Evolutionary conservation across 2,113 vertebrate genomes (phyloP).

Genomic region (Equus przewalskii): DNA sequence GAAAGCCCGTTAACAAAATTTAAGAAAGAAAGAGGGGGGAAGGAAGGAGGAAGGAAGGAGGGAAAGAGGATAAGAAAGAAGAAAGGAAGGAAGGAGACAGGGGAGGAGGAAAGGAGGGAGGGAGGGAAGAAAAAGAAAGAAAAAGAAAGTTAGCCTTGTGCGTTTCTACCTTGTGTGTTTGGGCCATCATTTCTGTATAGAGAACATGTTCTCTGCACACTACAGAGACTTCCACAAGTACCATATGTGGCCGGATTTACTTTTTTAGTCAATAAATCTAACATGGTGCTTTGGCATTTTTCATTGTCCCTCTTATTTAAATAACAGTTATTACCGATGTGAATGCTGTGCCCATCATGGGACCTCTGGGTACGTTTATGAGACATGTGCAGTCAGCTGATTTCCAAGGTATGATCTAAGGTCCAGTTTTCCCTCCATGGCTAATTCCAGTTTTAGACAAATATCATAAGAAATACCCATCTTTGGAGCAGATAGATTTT

Average conservation of each 20-base stretch:
- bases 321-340: background rate
- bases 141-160: background rate
- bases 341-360: background rate
- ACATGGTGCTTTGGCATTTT: background rate
- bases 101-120: background rate
- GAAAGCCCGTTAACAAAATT: too few species aligned
- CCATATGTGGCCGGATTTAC: background rate
- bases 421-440: background rate
- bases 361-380: background rate
- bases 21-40: background rate
- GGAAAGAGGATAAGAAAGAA: too few species aligned
- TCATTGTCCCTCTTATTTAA: background rate
- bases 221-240: background rate
- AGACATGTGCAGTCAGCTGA: background rate
- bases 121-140: background rate
- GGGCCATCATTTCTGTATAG: slow-evolving; percentile 65
- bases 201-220: background rate
- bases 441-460: background rate
- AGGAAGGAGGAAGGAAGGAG: too few species aligned
- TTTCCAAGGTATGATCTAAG: background rate
- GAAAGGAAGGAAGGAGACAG: too few species aligned
- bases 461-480: background rate
- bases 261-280: background rate
- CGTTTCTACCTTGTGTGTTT: slow-evolving; percentile 52
- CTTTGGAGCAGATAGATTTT: background rate